A percentile compares a stretch with the other conserved stretches of the same genome.
Evolutionary conservation across 2,113 vertebrate genomes (phyloP).

Genomic region (Fukomys damarensis): DNA sequence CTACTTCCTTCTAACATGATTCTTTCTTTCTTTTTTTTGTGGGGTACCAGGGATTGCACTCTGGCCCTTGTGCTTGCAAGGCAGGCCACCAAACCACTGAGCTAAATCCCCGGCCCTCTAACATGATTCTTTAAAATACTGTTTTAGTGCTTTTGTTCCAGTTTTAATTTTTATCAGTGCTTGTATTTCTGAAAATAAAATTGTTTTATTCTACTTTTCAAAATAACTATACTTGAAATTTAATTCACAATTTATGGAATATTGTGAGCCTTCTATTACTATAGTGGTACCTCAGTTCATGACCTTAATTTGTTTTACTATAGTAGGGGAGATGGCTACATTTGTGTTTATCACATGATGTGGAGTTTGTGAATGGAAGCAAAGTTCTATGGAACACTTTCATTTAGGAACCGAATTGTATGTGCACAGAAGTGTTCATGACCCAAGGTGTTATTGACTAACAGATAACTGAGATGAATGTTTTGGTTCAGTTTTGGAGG

Average conservation of each 20-base stretch:
- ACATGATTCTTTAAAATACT: conserved; percentile 7
- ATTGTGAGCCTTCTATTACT: neutral
- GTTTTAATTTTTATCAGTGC: neutral
- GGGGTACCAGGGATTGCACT: too few relatives aligned
- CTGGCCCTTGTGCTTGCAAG: too few relatives aligned
- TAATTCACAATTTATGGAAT: conserved; percentile 33
- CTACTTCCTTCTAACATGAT: neutral
- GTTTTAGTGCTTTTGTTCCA: neutral
- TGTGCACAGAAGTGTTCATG: neutral
- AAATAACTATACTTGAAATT: neutral
- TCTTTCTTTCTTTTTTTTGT: too few relatives aligned
- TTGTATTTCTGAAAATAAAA: conserved; percentile 38
- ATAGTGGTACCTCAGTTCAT: neutral
- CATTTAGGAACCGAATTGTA: neutral
- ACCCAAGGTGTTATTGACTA: neutral
- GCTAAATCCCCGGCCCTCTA: too few relatives aligned
- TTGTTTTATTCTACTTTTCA: neutral
- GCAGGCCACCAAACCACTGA: too few relatives aligned
- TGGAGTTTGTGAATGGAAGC: neutral
- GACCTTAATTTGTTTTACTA: neutral
- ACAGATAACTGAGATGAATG: neutral
- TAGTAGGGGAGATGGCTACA: neutral
- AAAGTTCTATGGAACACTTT: neutral
- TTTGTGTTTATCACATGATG: neutral
- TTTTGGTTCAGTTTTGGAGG: neutral